Conservation (phyloP, 1,140 invertebrate species). For the Branchinecta lynchi region DNA sequence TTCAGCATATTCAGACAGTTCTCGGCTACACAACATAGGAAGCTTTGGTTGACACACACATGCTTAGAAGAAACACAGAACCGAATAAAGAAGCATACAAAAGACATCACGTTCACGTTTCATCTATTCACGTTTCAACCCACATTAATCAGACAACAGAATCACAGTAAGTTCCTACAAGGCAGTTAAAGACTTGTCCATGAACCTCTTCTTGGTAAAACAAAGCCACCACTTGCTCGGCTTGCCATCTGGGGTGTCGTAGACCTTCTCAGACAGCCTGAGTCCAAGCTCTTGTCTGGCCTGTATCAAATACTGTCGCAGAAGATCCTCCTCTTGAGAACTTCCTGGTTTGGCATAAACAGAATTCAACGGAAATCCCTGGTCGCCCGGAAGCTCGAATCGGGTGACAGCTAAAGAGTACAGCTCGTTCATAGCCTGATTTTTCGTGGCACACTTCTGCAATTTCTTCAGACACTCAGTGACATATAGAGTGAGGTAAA, state of each 20-base stretch:
- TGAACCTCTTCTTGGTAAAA: constrained; percentile 97
- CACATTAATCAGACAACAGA: neutral
- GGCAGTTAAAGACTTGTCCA: constrained; percentile 89
- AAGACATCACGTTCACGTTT: too few relatives aligned
- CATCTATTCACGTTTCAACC: too few relatives aligned
- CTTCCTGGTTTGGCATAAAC: constrained; percentile 81
- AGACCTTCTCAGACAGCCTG: constrained; percentile 80
- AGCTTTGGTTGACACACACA: too few relatives aligned
- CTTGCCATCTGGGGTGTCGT: constrained; percentile 72
- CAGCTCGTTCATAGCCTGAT: constrained; percentile 86
- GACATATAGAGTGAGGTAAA: constrained; percentile 97
- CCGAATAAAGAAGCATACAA: too few relatives aligned
- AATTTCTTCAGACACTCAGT: constrained; percentile 93
- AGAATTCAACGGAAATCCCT: constrained; percentile 90
- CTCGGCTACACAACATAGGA: too few relatives aligned
- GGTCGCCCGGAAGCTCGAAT: constrained; percentile 92
- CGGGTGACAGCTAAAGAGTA: constrained; percentile 84
- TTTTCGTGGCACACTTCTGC: constrained; percentile 75
- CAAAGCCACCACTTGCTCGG: constrained; percentile 99
- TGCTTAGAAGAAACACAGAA: too few relatives aligned
- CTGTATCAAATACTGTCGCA: constrained; percentile 87
- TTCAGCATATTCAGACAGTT: too few relatives aligned
- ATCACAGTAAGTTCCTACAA: constrained; percentile 27
- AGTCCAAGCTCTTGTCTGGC: constrained; percentile 84
- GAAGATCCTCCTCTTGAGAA: constrained; percentile 60